A percentile compares a stretch with the other conserved stretches of the same genome.
Evolutionary conservation across 2,888 invertebrate genomes (phyloP).

Genomic region (Campoletis raptor): DNA sequence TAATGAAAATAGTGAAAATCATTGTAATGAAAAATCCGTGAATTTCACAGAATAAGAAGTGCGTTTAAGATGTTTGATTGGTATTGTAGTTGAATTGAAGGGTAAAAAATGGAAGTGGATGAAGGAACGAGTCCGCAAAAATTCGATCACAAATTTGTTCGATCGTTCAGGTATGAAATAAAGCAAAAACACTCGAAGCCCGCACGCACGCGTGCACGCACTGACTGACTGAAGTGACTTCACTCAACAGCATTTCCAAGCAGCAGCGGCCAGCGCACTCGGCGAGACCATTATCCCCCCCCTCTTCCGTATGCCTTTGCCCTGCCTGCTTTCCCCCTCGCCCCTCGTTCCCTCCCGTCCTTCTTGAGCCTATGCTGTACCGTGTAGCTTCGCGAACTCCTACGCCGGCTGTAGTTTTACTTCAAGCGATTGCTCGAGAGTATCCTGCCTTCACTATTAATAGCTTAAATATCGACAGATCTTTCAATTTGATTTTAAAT

Average conservation of each 20-base stretch:
- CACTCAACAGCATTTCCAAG: constrained; percentile 45
- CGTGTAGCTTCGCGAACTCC: constrained; percentile 30
- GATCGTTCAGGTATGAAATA: not conserved
- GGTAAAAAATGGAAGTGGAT: not conserved
- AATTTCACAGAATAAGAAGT: not conserved
- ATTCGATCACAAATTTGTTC: not conserved
- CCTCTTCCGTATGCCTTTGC: constrained; percentile 27
- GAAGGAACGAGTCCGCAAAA: not conserved
- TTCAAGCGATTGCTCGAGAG: constrained; percentile 37
- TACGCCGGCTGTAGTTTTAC: constrained; percentile 35
- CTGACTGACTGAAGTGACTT: constrained; percentile 48
- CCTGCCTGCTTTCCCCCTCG: not conserved
- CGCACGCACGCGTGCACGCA: constrained; percentile 51
- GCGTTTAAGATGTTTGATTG: not conserved
- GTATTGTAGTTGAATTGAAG: not conserved
- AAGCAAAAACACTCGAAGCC: constrained; percentile 20
- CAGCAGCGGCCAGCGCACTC: constrained; percentile 50
- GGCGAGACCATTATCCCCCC: constrained; percentile 50
- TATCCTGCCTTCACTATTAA: constrained; percentile 61
- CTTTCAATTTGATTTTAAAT: constrained; percentile 31
- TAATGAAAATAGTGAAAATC: not conserved
- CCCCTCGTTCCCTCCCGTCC: not conserved
- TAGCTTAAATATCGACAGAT: constrained; percentile 54
- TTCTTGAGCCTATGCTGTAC: constrained; percentile 5
- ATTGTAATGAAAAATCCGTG: not conserved